Base-by-base conservation (phyloP, 1,140 invertebrate genomes). In the Scaptomyza graminum region DNA sequence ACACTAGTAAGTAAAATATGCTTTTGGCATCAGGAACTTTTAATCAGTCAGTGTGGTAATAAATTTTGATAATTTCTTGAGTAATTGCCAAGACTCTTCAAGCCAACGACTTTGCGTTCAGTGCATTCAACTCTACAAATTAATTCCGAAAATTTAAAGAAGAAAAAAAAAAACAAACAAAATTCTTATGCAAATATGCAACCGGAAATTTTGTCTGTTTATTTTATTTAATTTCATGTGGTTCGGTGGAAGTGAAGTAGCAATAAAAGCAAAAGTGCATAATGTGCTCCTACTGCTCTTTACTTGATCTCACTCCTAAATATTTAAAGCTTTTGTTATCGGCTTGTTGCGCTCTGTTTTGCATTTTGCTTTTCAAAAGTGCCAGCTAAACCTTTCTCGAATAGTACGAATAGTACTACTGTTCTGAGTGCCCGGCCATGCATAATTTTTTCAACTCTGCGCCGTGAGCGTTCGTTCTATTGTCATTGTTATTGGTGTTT, bases 231-330 rank as follows among this genome's bases (percentile, higher is more conserved):
- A 62, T 62, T 62, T 71, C 56, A 59, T 62, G 51, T 31, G 57
- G 59, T 76, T 68, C 70, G 57, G 60, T 73, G 72, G 76, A 79
- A 78, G 55, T 51, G 55, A 52, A 57, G 51, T 43, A 11, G 34
- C 54, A 64, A 73, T 46, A 76, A 79, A 76, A 79, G 77, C 57
- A 84, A 84, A 77, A 84, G 74, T 85, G 82, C 78, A 85, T 82
- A 82, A 82, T 78, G 63, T 64, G 63, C 39, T 47, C 64, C 31
- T 1, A 34, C 28, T 6, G 28, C 18, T 22, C 18, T 22, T 22
- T 22, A 39, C 37, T 39, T 39, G 22, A 16, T 51, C 39, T 57
- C 61, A 31, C 31, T n/a, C 7, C 7, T 34, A 34, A 34, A 9
- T n/a, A 55, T 46, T 46, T 43, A n/a, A 5, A n/a, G 39, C 46